phyloP scores from a whole-genome alignment of 2,113 vertebrate genomes.

The Amblyornis subalaris region DNA sequence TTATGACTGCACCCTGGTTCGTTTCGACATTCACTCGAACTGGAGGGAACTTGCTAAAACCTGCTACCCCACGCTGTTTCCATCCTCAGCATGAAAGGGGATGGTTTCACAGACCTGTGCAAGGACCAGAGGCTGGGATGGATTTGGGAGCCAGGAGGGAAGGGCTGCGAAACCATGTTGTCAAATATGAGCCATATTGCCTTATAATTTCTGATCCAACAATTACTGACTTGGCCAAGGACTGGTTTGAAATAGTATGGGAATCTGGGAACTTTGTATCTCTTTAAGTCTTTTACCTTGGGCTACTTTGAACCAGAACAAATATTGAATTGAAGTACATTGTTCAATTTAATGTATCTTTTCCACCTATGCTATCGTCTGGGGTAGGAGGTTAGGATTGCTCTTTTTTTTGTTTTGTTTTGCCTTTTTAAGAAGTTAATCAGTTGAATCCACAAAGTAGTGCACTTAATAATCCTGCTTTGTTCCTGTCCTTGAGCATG shows the following conservation, averaged over 20 bases:
- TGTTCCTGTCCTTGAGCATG: not conserved
- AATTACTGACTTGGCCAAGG: not conserved
- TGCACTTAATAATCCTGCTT: not conserved
- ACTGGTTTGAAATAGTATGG: not conserved
- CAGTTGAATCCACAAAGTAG: not conserved
- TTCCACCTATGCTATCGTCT: not conserved
- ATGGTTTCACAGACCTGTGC: not conserved
- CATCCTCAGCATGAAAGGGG: rapidly evolving
- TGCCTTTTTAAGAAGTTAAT: not conserved
- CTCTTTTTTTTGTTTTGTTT: not conserved
- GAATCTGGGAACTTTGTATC: not conserved
- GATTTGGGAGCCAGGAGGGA: not conserved
- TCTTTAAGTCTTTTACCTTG: not conserved
- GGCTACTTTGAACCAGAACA: not conserved
- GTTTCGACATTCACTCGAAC: not conserved
- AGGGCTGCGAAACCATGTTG: rapidly evolving
- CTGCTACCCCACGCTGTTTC: not conserved
- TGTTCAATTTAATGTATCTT: not conserved
- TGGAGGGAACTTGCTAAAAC: not conserved
- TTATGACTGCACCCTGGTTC: not conserved
- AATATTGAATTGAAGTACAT: not conserved
- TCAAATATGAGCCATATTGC: not conserved
- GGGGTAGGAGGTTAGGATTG: not conserved
- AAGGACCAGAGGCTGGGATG: not conserved
- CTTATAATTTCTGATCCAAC: not conserved